Evolutionary conservation across 2,797 vertebrate genomes (phyloP).

Genomic region (Champsocephalus gunnari): DNA sequence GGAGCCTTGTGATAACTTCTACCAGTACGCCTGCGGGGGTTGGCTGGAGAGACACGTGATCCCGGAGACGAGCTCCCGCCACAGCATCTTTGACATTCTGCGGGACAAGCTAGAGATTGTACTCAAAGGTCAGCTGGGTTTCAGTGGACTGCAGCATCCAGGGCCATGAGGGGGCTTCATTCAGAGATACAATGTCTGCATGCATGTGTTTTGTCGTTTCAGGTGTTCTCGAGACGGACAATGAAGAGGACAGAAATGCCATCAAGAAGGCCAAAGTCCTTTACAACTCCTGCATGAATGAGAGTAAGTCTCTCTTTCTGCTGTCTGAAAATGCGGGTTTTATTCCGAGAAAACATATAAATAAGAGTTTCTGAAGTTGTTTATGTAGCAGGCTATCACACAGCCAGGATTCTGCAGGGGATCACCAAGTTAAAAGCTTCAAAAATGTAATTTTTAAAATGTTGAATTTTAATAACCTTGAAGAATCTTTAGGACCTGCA

Average conservation of each 20-base stretch:
- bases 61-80: constrained; percentile 93
- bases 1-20: constrained; percentile 94
- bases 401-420: not conserved
- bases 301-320: constrained; percentile 83
- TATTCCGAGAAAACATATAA: not conserved
- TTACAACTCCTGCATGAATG: constrained; percentile 96
- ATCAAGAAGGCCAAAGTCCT: constrained; percentile 93
- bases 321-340: not conserved
- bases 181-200: constrained; percentile 35
- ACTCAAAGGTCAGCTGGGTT: constrained; percentile 90
- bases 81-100: constrained; percentile 96
- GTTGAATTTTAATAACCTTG: too few relatives aligned
- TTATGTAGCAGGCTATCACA: not conserved
- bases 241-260: constrained; percentile 88
- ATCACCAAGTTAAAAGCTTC: constrained; percentile 1
- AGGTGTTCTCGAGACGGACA: constrained; percentile 92
- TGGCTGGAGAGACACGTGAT: constrained; percentile 93
- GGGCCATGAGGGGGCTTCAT: constrained; percentile 23
- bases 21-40: constrained; percentile 95
- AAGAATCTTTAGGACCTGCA: not conserved
- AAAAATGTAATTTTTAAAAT: too few relatives aligned
- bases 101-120: constrained; percentile 94
- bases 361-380: not conserved
- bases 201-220: constrained; percentile 58
- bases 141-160: constrained; percentile 49